A percentile compares a stretch with the other conserved stretches of the same genome.
These are phyloP conservation scores for Orthosia cruda DNA, from an alignment of 2,888 invertebrate genomes.

Conservation along the genomic window DNA sequence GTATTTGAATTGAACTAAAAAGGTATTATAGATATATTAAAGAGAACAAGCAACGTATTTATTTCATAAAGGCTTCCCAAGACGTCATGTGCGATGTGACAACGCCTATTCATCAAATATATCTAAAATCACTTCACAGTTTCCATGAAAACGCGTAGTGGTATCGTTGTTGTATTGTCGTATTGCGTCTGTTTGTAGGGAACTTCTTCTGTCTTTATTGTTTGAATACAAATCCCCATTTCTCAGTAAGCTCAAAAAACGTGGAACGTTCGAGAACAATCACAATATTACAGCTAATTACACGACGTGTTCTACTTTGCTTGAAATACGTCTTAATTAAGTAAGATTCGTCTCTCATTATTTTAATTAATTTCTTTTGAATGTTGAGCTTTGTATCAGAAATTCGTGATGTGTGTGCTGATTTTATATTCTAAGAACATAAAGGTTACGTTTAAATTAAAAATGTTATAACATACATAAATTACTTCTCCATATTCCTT, in stretches of 20 bases:
- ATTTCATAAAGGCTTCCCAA: too few species aligned
- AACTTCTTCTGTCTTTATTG: background rate
- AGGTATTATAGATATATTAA: too few species aligned
- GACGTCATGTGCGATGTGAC: too few species aligned
- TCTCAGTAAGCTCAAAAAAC: background rate
- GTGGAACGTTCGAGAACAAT: background rate
- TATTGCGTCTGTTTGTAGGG: background rate
- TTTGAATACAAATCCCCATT: background rate
- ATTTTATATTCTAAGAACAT: conserved; percentile 1
- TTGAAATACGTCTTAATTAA: conserved; percentile 38
- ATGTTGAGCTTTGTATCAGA: background rate
- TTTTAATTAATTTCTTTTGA: conserved; percentile 24
- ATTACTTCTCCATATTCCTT: too few species aligned
- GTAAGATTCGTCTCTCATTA: conserved; percentile 21
- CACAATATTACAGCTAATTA: conserved; percentile 22
- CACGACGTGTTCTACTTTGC: conserved; percentile 6
- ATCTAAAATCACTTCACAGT: background rate
- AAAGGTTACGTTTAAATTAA: background rate
- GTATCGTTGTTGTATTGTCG: background rate
- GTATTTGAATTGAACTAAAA: too few species aligned
- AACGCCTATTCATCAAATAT: too few species aligned
- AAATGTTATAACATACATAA: background rate
- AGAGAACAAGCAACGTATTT: too few species aligned
- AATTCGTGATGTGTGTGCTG: conserved; percentile 15
- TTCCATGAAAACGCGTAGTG: background rate